Evolutionary conservation across 2,113 vertebrate species (phyloP), one percentile per base, ranked within the genome.

Genomic region (Heliornis fulica): DNA sequence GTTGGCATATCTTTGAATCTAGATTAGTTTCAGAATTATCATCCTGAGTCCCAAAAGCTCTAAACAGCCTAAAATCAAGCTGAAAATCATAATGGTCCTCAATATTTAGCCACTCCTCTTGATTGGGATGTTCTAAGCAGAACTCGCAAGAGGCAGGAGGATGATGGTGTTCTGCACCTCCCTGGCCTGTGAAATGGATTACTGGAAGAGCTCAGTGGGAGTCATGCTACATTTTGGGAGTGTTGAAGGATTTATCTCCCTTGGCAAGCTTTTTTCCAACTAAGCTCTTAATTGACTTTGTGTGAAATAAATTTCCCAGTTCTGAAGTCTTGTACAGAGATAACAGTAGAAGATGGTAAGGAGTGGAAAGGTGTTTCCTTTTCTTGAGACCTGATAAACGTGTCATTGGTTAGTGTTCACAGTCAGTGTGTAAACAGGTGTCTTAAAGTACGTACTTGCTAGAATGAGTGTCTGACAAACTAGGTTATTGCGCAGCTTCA

Each of bases 201-300:
- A 80, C 25, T 79, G 53, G 28, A 57, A 76, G 65, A 46, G 29
- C 88, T 92, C 41, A 59, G 65, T 89, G 48, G 31, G 81, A 87
- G 22, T 79, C 65, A 84, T 2, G 0, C 51, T 84, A 8, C 36
- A 4, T 83, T 94, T 82, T 76, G 81, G 38, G 72, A 87, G 61
- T 3, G 1, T 56, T 89, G 64, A 64, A 69, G 80, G 60, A 45
- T 75, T 87, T 92, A 81, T 87, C 93, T 94, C n/a, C 46, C 38
- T 89, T 87, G 91, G 81, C 81, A 94, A 91, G 81, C 23, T 38
- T 89, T 87, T 59, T 84, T 32, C 66, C 54, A 63, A 34, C 64
- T 80, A 83, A 94, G n/a, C 66, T 83, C 61, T 91, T 90, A 74
- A 78, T 90, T 94, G 65, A 38, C 75, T 87, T 85, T n/a, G 9